phyloP scores from a whole-genome alignment of 2,113 vertebrate genomes.

The Leucosticte australis region DNA sequence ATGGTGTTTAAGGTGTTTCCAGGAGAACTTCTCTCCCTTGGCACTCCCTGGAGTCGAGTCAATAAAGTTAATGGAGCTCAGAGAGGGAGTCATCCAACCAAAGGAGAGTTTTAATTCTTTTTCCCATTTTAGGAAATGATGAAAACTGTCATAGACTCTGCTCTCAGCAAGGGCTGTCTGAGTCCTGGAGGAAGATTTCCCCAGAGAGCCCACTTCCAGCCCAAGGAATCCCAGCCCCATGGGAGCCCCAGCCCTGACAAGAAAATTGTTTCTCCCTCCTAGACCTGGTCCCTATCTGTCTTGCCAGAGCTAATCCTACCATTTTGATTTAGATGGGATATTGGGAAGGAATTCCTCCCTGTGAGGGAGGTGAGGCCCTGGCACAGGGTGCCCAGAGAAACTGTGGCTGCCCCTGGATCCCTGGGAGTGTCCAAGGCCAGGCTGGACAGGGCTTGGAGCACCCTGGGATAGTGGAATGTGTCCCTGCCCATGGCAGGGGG shows the following conservation, averaged over 20 bases:
- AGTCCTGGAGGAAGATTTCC: background rate
- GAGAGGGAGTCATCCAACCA: background rate
- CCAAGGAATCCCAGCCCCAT: background rate
- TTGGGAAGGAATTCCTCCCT: background rate
- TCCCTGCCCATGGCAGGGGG: background rate
- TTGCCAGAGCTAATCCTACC: background rate
- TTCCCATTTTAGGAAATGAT: background rate
- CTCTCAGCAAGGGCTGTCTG: background rate
- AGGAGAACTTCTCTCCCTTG: background rate
- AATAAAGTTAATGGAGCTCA: constrained; percentile 41
- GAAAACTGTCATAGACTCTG: accelerated
- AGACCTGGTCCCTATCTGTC: background rate
- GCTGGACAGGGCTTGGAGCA: accelerated
- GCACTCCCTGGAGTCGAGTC: background rate
- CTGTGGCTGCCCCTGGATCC: background rate
- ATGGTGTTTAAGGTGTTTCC: background rate
- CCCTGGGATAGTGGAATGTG: accelerated
- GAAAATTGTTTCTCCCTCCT: background rate
- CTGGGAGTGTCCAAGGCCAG: background rate
- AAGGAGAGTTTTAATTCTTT: background rate
- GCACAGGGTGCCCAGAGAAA: background rate
- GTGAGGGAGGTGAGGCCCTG: accelerated
- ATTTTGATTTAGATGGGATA: background rate
- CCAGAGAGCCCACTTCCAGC: background rate
- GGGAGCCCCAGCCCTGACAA: background rate